A percentile compares a stretch with the other conserved stretches of the same genome.
phyloP scores from a whole-genome alignment of 2,797 vertebrate genomes.

The Monodelphis domestica region DNA sequence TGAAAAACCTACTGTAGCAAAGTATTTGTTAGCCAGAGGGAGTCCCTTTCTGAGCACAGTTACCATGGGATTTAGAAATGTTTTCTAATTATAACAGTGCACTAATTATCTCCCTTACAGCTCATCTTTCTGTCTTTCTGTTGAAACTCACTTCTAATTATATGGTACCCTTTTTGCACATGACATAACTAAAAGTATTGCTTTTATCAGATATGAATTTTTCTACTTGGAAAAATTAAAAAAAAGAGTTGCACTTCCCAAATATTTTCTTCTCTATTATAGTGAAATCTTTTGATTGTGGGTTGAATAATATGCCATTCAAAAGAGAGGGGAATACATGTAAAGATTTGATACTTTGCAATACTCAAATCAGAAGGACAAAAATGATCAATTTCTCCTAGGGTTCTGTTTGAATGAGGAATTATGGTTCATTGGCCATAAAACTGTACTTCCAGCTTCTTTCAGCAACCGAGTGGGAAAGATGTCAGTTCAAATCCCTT shows the following conservation, averaged over 20 bases:
- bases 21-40: conserved; percentile 83
- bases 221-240: conserved; percentile 79
- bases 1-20: conserved; percentile 79
- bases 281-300: conserved; percentile 71
- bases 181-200: conserved; percentile 77
- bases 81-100: conserved; percentile 86
- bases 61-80: conserved; percentile 84
- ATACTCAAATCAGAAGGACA: conserved; percentile 16
- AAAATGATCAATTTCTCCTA: conserved; percentile 46
- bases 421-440: background rate
- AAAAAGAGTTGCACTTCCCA: conserved; percentile 70
- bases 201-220: conserved; percentile 82
- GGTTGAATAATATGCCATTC: conserved; percentile 35
- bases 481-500: background rate
- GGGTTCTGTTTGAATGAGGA: conserved; percentile 17
- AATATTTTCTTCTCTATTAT: conserved; percentile 56
- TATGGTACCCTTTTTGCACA: conserved; percentile 78
- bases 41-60: conserved; percentile 80
- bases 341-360: conserved; percentile 61
- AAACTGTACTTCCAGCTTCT: background rate
- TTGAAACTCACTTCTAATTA: conserved; percentile 86
- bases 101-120: conserved; percentile 86
- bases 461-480: background rate
- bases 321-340: conserved; percentile 4
- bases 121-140: conserved; percentile 86